Percentiles rank a stretch among this genome's conserved stretches.
These are phyloP conservation scores for Cyanistes caeruleus DNA, from an alignment of 2,113 vertebrate species.

Conservation along the genomic window DNA sequence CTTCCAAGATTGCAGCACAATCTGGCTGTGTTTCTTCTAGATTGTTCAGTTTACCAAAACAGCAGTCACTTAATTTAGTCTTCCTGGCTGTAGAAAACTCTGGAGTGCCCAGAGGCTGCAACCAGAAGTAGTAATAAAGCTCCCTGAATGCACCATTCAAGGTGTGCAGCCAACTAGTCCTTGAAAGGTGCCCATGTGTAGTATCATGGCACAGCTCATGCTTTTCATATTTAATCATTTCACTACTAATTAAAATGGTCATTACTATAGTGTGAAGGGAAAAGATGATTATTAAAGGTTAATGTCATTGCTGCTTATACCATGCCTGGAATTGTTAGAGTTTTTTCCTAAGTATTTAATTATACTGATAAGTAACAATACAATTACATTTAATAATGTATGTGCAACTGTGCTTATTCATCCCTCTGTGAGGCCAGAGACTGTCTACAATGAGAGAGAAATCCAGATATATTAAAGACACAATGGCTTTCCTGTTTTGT, in stretches of 20 bases:
- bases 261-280: constrained; percentile 34
- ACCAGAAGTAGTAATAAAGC: background rate
- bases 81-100: background rate
- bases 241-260: constrained; percentile 70
- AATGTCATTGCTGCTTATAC: constrained; percentile 42
- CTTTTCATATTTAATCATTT: constrained; percentile 66
- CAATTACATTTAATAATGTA: constrained; percentile 70
- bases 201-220: background rate
- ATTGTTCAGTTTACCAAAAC: constrained; percentile 2
- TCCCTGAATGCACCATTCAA: background rate
- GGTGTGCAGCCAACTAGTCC: background rate
- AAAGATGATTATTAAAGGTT: constrained; percentile 74
- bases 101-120: background rate
- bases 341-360: constrained; percentile 64
- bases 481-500: background rate
- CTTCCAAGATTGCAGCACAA: background rate
- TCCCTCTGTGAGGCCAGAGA: background rate
- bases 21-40: background rate
- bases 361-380: constrained; percentile 65
- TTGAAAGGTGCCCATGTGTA: background rate
- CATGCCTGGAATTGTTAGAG: constrained; percentile 55
- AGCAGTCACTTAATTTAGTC: background rate
- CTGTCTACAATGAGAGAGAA: background rate
- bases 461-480: background rate
- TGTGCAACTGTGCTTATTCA: constrained; percentile 46